phyloP scores from a whole-genome alignment of 2,888 invertebrate species.

The Spodoptera picta region DNA sequence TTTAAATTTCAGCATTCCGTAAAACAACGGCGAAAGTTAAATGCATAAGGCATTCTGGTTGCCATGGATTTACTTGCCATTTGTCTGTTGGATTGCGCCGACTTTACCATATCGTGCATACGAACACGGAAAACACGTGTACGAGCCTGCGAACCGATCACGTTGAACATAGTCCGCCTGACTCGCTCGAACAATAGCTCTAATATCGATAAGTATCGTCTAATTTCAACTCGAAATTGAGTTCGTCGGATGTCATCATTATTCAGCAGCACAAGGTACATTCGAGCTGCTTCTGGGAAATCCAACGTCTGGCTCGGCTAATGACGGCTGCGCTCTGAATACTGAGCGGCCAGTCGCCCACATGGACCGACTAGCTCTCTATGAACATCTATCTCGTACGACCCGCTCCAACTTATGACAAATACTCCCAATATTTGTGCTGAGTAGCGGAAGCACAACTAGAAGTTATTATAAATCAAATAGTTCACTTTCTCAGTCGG shows the following conservation, averaged over 20 bases:
- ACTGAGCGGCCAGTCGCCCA: constrained; percentile 71
- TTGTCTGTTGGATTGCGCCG: constrained; percentile 55
- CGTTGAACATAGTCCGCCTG: too few species aligned
- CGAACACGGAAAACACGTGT: constrained; percentile 7
- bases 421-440: constrained; percentile 45
- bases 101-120: constrained; percentile 30
- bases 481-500: constrained; percentile 76
- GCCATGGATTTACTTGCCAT: constrained; percentile 68
- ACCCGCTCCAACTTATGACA: constrained; percentile 37
- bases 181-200: constrained; percentile 28
- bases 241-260: constrained; percentile 77
- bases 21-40: constrained; percentile 86
- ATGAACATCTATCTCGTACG: constrained; percentile 43
- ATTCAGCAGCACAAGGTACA: constrained; percentile 76
- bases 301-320: constrained; percentile 83
- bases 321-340: constrained; percentile 83
- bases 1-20: constrained; percentile 88
- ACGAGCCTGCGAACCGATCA: not conserved
- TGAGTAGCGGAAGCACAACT: constrained; percentile 43
- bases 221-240: constrained; percentile 69
- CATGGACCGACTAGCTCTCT: constrained; percentile 54
- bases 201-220: constrained; percentile 54
- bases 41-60: constrained; percentile 79
- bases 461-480: constrained; percentile 79
- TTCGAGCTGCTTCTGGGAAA: constrained; percentile 79